Evolutionary conservation across 2,888 invertebrate genomes (phyloP).

Genomic region (Drosophila robusta): DNA sequence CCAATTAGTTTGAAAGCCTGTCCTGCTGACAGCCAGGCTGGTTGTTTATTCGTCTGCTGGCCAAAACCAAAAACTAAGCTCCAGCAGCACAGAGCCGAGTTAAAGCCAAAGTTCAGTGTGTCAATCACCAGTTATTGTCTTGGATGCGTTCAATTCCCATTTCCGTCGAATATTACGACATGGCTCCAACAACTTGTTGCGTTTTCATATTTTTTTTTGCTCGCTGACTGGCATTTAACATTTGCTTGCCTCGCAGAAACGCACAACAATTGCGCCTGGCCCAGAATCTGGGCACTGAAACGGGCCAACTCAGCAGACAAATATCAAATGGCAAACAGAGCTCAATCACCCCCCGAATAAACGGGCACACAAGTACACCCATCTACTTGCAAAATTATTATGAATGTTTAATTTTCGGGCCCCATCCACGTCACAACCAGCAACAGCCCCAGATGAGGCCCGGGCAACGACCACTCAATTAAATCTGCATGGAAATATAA

Average conservation of each 20-base stretch:
- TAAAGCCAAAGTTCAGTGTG: conserved; percentile 47
- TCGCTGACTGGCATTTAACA: conserved; percentile 48
- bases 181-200: conserved; percentile 44
- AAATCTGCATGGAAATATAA: conserved; percentile 68
- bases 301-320: conserved; percentile 61
- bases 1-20: conserved; percentile 66
- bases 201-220: conserved; percentile 7
- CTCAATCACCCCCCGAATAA: conserved; percentile 49
- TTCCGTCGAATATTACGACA: conserved; percentile 26
- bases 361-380: background rate
- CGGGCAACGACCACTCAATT: conserved; percentile 74
- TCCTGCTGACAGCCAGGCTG: conserved; percentile 2
- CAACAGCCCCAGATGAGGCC: conserved; percentile 53
- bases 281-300: conserved; percentile 50
- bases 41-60: conserved; percentile 46
- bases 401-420: conserved; percentile 65
- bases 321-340: conserved; percentile 30
- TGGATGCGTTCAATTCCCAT: conserved; percentile 27
- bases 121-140: conserved; percentile 55
- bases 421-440: conserved; percentile 33
- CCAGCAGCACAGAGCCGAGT: too few relatives aligned
- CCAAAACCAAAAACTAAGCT: conserved; percentile 17
- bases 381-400: conserved; percentile 56
- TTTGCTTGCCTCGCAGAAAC: conserved; percentile 48
- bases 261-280: conserved; percentile 55